A percentile compares a stretch with the other conserved stretches of the same genome.
These are phyloP conservation scores for Brachionus sp. DNA, from an alignment of 1,140 invertebrate species.

Conservation along the genomic window DNA sequence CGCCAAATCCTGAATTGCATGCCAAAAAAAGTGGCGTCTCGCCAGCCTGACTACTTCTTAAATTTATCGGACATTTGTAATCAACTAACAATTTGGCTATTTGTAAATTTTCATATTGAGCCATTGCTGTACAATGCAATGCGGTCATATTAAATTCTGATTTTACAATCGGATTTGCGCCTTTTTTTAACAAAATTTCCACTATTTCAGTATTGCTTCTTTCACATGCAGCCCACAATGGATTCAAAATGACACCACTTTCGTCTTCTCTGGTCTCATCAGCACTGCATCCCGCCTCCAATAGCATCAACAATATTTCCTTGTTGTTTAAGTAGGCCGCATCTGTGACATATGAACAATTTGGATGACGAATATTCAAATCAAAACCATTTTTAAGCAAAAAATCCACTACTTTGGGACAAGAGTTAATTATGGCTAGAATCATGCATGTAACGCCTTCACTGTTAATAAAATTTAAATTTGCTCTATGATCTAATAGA, in stretches of 20 bases:
- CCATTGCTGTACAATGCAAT: slow-evolving; percentile 28
- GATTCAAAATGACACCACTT: slow-evolving; percentile 38
- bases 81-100: slow-evolving; percentile 29
- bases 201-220: slow-evolving; percentile 25
- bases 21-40: slow-evolving; percentile 39
- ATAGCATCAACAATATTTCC: background rate
- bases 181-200: slow-evolving; percentile 7
- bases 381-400: slow-evolving; percentile 30
- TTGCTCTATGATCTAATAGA: slow-evolving; percentile 9
- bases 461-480: background rate
- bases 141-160: slow-evolving; percentile 34
- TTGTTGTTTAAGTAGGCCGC: slow-evolving; percentile 7
- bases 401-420: slow-evolving; percentile 19
- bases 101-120: slow-evolving; percentile 41
- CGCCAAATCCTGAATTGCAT: slow-evolving; percentile 14
- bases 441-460: slow-evolving; percentile 32
- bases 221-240: slow-evolving; percentile 44
- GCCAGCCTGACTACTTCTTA: slow-evolving; percentile 16
- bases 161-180: slow-evolving; percentile 2
- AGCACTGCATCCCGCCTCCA: background rate
- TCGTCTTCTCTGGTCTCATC: slow-evolving; percentile 38
- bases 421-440: slow-evolving; percentile 18
- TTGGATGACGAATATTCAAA: background rate
- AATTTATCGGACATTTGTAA: slow-evolving; percentile 32
- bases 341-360: slow-evolving; percentile 32